Base-by-base conservation (phyloP, 2,113 vertebrate species). In the Vicugna pacos region DNA sequence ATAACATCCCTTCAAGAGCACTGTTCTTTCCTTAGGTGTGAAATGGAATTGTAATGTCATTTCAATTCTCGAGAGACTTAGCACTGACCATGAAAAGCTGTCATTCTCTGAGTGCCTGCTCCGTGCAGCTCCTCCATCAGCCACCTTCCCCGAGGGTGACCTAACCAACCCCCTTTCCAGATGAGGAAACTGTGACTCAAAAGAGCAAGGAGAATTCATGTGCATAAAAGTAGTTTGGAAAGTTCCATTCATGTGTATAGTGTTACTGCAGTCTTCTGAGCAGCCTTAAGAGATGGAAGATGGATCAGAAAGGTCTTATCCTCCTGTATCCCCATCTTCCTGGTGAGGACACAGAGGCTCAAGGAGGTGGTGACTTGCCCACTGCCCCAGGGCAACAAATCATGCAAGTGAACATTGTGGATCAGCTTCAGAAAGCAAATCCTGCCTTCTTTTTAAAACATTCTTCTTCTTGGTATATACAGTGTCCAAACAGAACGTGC, bases 61-160 rank as follows among this genome's bases (percentile, higher is more conserved):
- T 91, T 90, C n/a, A 50, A 2, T 88, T 76, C 65, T 81, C 42
- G 62, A 84, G 64, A 95, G 70, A 94, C 32, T 60, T n/a, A 70
- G 56, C 4, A 28, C 22, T 42, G 13, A 50, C 76, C 15, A 70
- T 85, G 56, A 80, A 87, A 84, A 91, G 14, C 48, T 35, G 22
- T 38, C 24, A 22, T 75, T 81, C 38, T 67, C 69, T 19, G 19
- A 82, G n/a, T 32, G 1, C 2, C 80, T 84, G 10, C 35, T 56
- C 42, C 46, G n/a, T 70, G 52, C 77, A 76, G 22, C 32, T 48
- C 13, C 35, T 48, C 10, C 2, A 10, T 38, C 32, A 70, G 50
- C 11, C 1, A 42, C 5, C 50, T 75, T 84, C 5, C 46, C 67
- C 77, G 15, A 19, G 6, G 32, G 8, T 92, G 58, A 58, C 26